phyloP scores from a whole-genome alignment of 2,113 vertebrate genomes.

The Benitochromis conjunctus region DNA sequence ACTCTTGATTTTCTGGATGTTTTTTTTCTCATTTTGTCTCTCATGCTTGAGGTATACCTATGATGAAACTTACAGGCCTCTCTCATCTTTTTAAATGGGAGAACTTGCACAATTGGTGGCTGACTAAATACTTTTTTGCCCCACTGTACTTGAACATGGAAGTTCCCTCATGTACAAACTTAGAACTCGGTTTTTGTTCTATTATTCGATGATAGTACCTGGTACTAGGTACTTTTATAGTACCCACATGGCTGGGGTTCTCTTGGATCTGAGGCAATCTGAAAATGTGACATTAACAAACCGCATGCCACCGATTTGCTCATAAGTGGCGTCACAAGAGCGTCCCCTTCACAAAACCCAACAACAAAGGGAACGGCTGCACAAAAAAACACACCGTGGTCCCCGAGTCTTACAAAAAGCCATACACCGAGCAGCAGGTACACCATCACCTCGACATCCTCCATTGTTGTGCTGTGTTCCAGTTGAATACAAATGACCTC shows the following conservation, averaged over 20 bases:
- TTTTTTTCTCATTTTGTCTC: too few species aligned
- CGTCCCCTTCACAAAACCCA: neutral
- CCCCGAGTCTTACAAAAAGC: neutral
- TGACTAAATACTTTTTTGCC: too few species aligned
- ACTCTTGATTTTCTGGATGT: too few species aligned
- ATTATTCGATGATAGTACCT: neutral
- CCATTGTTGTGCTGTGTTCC: neutral
- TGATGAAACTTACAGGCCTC: too few species aligned
- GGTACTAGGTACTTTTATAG: neutral
- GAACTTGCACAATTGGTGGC: too few species aligned
- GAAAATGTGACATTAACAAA: neutral
- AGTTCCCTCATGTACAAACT: neutral
- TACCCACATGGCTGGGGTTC: accelerated
- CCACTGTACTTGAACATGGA: neutral
- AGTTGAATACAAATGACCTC: neutral
- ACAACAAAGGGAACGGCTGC: neutral
- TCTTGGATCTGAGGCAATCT: neutral
- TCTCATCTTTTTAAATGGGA: too few species aligned
- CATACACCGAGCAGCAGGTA: neutral
- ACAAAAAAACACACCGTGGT: neutral
- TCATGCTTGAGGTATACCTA: too few species aligned
- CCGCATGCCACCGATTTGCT: neutral
- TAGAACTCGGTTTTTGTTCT: accelerated
- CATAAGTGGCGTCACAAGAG: neutral
- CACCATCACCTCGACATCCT: neutral